phyloP scores from a whole-genome alignment of 1,140 invertebrate genomes.

The Drosophila sproati region DNA sequence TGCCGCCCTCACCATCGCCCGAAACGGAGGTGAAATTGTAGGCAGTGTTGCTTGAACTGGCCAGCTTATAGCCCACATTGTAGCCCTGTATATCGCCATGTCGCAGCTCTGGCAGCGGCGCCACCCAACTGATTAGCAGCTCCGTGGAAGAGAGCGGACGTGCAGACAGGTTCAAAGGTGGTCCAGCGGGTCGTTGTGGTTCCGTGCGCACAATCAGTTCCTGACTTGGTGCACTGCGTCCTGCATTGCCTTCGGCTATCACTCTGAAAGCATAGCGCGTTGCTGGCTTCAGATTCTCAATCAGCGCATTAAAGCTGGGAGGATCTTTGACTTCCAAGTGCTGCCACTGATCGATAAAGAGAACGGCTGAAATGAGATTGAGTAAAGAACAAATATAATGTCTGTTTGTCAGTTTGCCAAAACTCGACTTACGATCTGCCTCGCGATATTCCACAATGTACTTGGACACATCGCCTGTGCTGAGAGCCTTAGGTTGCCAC shows the following conservation, averaged over 20 bases:
- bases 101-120: conserved; percentile 88
- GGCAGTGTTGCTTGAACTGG: conserved; percentile 78
- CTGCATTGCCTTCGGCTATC: conserved; percentile 91
- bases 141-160: conserved; percentile 91
- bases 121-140: conserved; percentile 91
- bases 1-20: conserved; percentile 89
- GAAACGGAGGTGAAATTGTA: conserved; percentile 90
- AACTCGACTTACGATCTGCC: conserved; percentile 85
- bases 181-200: conserved; percentile 91
- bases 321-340: conserved; percentile 88
- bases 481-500: conserved; percentile 89
- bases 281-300: conserved; percentile 91
- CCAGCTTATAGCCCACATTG: conserved; percentile 86
- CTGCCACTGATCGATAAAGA: conserved; percentile 87
- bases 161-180: conserved; percentile 89
- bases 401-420: background rate
- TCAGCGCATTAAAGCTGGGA: conserved; percentile 87
- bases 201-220: conserved; percentile 89
- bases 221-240: conserved; percentile 89
- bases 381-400: background rate
- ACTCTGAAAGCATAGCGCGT: conserved; percentile 91
- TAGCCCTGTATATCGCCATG: conserved; percentile 91
- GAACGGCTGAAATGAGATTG: conserved; percentile 28
- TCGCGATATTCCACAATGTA: conserved; percentile 91
- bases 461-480: conserved; percentile 89